Percentiles rank a stretch among this genome's conserved stretches.
These are phyloP conservation scores for Myoxocephalus aenaeus DNA, from an alignment of 2,797 vertebrate species.

Conservation along the genomic window DNA sequence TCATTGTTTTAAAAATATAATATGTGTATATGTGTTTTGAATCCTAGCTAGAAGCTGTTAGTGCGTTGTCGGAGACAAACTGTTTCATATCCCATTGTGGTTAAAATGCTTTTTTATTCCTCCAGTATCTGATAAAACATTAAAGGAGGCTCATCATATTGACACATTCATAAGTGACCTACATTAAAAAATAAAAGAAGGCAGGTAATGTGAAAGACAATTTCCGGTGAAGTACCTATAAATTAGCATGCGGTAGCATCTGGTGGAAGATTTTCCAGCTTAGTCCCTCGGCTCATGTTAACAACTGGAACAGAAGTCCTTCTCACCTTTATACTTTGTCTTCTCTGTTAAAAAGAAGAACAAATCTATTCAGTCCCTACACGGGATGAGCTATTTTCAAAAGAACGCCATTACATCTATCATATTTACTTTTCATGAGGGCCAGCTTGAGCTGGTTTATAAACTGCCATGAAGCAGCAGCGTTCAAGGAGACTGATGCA, in stretches of 20 bases:
- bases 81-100: neutral
- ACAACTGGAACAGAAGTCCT: constrained; percentile 17
- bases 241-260: constrained; percentile 32
- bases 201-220: constrained; percentile 15
- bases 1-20: constrained; percentile 4
- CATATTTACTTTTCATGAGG: constrained; percentile 64
- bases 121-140: constrained; percentile 13
- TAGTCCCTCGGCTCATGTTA: constrained; percentile 19
- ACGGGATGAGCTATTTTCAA: constrained; percentile 53
- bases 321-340: constrained; percentile 42
- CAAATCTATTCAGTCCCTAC: constrained; percentile 18
- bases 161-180: constrained; percentile 37
- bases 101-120: constrained; percentile 5
- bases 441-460: constrained; percentile 53
- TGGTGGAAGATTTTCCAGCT: constrained; percentile 17
- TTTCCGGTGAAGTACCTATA: constrained; percentile 17
- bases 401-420: constrained; percentile 66
- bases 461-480: constrained; percentile 67
- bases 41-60: constrained; percentile 7
- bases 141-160: constrained; percentile 33
- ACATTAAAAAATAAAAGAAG: constrained; percentile 40
- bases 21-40: neutral
- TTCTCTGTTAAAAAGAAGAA: constrained; percentile 31
- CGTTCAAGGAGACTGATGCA: constrained; percentile 58
- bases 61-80: constrained; percentile 6